Percentiles rank a stretch among this genome's conserved stretches.
phyloP scores from a whole-genome alignment of 2,113 vertebrate genomes.

The Ageneiosus marmoratus region DNA sequence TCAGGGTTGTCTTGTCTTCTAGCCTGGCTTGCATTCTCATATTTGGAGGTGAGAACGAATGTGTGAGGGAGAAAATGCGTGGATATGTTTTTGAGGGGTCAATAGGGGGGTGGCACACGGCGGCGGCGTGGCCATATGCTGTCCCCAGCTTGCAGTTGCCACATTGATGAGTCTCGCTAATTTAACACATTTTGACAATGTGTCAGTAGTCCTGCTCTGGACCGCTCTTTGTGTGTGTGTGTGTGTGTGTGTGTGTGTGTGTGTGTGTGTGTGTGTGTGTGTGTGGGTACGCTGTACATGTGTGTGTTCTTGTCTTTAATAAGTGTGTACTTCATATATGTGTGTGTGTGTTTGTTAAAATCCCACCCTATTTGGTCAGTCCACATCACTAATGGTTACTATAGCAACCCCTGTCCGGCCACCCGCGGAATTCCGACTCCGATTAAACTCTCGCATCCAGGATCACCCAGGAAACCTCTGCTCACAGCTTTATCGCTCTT shows the following conservation, averaged over 20 bases:
- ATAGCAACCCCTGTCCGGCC: slow-evolving; percentile 33
- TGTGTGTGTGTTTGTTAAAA: slow-evolving; percentile 36
- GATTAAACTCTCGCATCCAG: slow-evolving; percentile 14
- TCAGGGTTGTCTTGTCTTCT: not conserved
- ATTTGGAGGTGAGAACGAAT: slow-evolving; percentile 43
- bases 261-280: slow-evolving; percentile 42
- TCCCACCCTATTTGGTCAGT: not conserved
- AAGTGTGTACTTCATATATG: too few species aligned
- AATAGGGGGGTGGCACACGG: slow-evolving; percentile 46
- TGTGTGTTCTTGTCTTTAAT: too few species aligned
- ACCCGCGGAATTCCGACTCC: slow-evolving; percentile 17
- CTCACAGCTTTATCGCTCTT: not conserved
- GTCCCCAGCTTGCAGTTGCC: slow-evolving; percentile 80
- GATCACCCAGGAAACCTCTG: not conserved
- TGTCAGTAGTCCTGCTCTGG: slow-evolving; percentile 74
- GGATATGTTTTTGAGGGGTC: slow-evolving; percentile 36
- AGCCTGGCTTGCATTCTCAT: not conserved
- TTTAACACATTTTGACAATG: slow-evolving; percentile 83
- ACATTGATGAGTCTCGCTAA: slow-evolving; percentile 69
- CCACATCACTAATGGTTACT: slow-evolving; percentile 36
- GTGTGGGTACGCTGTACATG: slow-evolving; percentile 43
- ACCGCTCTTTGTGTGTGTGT: slow-evolving; percentile 38
- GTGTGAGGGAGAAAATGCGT: slow-evolving; percentile 30
- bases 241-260: slow-evolving; percentile 56
- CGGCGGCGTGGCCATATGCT: slow-evolving; percentile 73